Evolutionary conservation across 2,113 vertebrate genomes (phyloP), one percentile per base, ranked within the genome.

Genomic region (Rana temporaria): DNA sequence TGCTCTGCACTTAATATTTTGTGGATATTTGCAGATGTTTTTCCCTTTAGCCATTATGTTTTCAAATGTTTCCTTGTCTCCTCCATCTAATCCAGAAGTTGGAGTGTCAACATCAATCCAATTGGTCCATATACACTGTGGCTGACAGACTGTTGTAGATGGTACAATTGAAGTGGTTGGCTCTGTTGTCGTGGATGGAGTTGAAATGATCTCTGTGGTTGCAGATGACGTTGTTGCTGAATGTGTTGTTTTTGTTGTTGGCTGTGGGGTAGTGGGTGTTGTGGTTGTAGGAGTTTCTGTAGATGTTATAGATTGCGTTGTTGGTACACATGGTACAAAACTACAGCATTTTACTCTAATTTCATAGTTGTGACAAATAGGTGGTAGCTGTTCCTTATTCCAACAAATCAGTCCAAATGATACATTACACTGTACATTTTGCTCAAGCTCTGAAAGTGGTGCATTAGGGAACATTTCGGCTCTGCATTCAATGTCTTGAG

Each of bases 291-390:
- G 53, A 1, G 24, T 80, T 0, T 22, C 19, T 42, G 84, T 73
- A 42, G 85, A 22, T 0, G 0, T 0, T 0, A 64, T 17, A 16
- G 32, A 9, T 57, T n/a, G 20, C 18, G 30, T 56, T 32, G 32
- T 22, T 65, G 2, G 14, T 30, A 14, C 78, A 17, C 86, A 94
- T 62, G 84, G 64, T 65, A 81, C 77, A 32, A 83, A 88, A 4
- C 4, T 16, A 56, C 93, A 94, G 53, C 94, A 95, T 12, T 81
- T 26, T 0, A 92, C 14, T 79, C 84, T 88, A 52, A 94, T 87
- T 85, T 94, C 86, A 0, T 93, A 94, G 24, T 95, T 93, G 32
- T 86, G 4, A 56, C 94, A 95, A 67, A 85, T 85, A 0, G 84
- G 87, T 0, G 91, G 89, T 0, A 55, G 32, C 77, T 95, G 93